Percentiles rank a stretch among this genome's conserved stretches.
Conservation (phyloP, 2,113 vertebrate species). For the Amazona guildingii region DNA sequence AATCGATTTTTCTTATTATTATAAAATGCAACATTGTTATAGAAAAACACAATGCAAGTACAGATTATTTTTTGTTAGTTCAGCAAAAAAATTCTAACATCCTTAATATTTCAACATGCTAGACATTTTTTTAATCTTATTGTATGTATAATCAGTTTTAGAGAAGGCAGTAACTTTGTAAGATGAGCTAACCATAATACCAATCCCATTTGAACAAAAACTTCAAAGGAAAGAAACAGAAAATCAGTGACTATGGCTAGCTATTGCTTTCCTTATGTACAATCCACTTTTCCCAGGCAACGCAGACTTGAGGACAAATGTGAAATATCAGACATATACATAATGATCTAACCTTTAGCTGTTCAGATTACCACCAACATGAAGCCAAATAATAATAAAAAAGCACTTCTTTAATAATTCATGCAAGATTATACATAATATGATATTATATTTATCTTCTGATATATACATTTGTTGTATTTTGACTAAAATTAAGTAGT, state of each 20-base stretch:
- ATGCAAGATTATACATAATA: background rate
- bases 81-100: background rate
- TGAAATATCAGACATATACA: constrained; percentile 13
- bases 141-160: background rate
- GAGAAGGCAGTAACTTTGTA: background rate
- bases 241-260: background rate
- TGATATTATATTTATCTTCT: background rate
- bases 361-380: background rate
- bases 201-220: background rate
- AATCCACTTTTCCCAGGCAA: background rate
- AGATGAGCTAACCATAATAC: background rate
- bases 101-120: background rate
- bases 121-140: background rate
- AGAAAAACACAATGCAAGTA: background rate
- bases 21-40: background rate
- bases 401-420: background rate
- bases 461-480: background rate
- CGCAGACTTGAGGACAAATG: background rate
- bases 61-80: background rate
- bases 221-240: background rate
- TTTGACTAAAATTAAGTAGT: background rate
- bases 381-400: background rate
- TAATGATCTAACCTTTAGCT: background rate
- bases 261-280: background rate
- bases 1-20: background rate